phyloP scores from a whole-genome alignment of 2,888 invertebrate species.

The Nomada ruficornis region DNA sequence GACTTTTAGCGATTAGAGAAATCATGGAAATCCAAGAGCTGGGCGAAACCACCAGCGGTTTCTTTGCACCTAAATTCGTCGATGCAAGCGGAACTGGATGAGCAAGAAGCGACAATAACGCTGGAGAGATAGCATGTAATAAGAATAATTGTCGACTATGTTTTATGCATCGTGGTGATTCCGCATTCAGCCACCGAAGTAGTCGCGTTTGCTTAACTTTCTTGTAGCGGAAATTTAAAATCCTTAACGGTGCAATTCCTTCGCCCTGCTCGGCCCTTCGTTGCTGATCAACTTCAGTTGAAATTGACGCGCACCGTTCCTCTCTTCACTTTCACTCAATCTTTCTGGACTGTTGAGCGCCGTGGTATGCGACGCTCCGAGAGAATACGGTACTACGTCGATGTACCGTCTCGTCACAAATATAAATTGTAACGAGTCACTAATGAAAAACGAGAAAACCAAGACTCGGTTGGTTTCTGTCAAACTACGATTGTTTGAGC shows the following conservation, averaged over 20 bases:
- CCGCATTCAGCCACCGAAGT: conserved; percentile 37
- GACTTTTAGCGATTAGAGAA: conserved; percentile 41
- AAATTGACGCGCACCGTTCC: neutral
- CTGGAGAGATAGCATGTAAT: conserved; percentile 41
- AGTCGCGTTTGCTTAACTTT: conserved; percentile 38
- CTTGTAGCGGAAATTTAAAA: conserved; percentile 26
- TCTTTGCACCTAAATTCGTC: conserved; percentile 42
- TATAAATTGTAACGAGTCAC: no score
- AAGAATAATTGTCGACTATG: conserved; percentile 53
- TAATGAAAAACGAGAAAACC: no score
- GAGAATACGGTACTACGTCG: no score
- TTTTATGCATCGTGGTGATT: conserved; percentile 54
- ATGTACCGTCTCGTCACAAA: no score
- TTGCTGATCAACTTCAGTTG: neutral
- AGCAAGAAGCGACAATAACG: conserved; percentile 44
- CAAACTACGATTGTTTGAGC: no score
- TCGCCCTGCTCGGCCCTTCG: neutral
- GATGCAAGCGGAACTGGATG: conserved; percentile 21
- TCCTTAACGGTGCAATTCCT: conserved; percentile 32
- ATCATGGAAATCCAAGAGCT: conserved; percentile 6
- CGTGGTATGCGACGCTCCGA: no score
- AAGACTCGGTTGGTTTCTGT: no score
- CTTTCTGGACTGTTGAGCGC: no score
- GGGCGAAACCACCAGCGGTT: neutral
- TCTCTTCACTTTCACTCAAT: neutral